These are phyloP conservation scores for Drosophila neutralis DNA, from an alignment of 2,888 invertebrate genomes.

Conservation along the genomic window DNA sequence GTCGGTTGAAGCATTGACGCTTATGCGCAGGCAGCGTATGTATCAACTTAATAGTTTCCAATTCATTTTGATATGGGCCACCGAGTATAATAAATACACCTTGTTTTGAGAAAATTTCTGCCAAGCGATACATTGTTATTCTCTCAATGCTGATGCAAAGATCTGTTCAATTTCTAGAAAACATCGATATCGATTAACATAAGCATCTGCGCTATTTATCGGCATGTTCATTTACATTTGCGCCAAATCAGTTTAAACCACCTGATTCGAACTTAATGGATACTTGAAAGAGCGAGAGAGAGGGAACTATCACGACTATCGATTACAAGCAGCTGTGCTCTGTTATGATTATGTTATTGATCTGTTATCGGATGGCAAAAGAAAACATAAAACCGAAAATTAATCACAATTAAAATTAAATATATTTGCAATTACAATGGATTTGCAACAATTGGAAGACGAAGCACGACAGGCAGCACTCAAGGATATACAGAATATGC, in stretches of 20 bases:
- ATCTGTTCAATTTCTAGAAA: neutral
- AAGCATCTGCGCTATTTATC: neutral
- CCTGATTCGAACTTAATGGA: neutral
- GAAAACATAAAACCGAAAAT: neutral
- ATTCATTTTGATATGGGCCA: conserved; percentile 61
- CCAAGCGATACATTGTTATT: conserved; percentile 26
- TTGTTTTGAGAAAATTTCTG: conserved; percentile 25
- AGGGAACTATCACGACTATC: neutral
- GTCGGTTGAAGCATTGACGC: conserved; percentile 12
- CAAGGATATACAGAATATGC: conserved; percentile 95
- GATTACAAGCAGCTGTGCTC: conserved; percentile 6
- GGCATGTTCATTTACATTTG: neutral
- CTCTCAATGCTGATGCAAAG: conserved; percentile 1
- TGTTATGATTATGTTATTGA: neutral
- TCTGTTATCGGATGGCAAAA: neutral
- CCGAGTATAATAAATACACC: conserved; percentile 25
- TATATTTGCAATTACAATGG: conserved; percentile 70
- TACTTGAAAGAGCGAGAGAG: neutral
- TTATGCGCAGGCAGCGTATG: conserved; percentile 23
- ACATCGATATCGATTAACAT: conserved; percentile 1
- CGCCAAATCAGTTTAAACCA: neutral
- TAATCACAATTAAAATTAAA: neutral
- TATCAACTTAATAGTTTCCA: conserved; percentile 54
- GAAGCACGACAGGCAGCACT: conserved; percentile 91
- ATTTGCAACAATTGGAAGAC: conserved; percentile 90